These are phyloP conservation scores for Diarsia brunnea DNA, from an alignment of 2,888 invertebrate genomes.

Conservation along the genomic window DNA sequence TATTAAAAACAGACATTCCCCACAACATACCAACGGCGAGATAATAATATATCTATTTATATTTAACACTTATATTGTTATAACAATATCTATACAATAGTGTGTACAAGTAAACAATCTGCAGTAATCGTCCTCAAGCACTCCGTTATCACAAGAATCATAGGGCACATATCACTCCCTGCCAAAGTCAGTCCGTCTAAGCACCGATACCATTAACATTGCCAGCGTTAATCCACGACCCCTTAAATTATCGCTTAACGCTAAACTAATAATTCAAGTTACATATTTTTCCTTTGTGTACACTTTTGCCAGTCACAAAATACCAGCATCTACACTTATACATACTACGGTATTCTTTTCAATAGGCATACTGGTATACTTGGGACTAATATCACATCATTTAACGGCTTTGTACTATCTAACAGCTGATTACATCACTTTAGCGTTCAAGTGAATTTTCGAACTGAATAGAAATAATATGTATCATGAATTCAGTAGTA, in stretches of 20 bases:
- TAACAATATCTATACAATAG: constrained; percentile 84
- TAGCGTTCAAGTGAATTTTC: constrained; percentile 32
- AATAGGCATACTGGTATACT: constrained; percentile 70
- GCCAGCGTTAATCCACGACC: constrained; percentile 60
- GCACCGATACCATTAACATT: constrained; percentile 76
- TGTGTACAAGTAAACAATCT: constrained; percentile 79
- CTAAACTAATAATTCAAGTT: constrained; percentile 73
- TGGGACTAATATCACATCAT: constrained; percentile 75
- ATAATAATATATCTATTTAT: constrained; percentile 83
- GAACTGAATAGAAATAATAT: constrained; percentile 71
- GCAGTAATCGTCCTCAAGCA: constrained; percentile 72
- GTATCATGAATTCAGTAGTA: constrained; percentile 72
- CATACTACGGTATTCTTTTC: constrained; percentile 67
- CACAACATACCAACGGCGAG: constrained; percentile 80
- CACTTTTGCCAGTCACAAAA: constrained; percentile 63
- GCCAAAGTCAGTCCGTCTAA: constrained; percentile 69
- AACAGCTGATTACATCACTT: constrained; percentile 71
- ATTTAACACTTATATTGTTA: constrained; percentile 85
- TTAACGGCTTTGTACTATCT: constrained; percentile 81
- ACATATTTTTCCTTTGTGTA: constrained; percentile 71
- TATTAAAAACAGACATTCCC: constrained; percentile 87
- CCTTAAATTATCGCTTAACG: constrained; percentile 59
- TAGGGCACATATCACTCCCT: constrained; percentile 82
- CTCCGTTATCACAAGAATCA: constrained; percentile 84
- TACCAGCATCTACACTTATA: constrained; percentile 61